Conservation (phyloP, 2,113 vertebrate species). For the Dryoscopus gambensis region DNA sequence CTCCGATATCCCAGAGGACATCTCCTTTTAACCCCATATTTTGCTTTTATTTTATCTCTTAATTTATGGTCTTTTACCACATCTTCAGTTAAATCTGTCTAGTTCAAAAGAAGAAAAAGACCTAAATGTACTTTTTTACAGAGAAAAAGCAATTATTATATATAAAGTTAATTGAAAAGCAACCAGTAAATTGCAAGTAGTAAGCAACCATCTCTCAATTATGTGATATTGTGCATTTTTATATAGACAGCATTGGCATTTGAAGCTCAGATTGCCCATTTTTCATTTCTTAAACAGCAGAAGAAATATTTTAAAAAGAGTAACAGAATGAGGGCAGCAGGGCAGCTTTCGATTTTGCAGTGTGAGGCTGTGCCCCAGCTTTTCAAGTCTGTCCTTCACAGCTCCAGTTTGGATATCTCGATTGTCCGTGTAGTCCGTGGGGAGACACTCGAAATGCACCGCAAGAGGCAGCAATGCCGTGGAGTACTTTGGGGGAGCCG, state of each 20-base stretch:
- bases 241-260: background rate
- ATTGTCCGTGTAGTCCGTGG: accelerated
- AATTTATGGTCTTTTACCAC: background rate
- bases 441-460: accelerated
- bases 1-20: background rate
- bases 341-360: background rate
- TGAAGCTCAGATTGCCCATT: background rate
- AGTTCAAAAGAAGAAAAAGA: background rate
- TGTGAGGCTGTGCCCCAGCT: background rate
- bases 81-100: background rate
- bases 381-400: background rate
- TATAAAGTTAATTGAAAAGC: background rate
- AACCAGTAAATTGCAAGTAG: background rate
- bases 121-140: background rate
- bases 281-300: background rate
- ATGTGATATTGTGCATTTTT: background rate
- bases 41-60: background rate
- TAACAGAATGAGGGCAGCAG: background rate
- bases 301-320: background rate
- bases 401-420: background rate
- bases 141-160: background rate
- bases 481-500: background rate
- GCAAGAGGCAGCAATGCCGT: background rate
- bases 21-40: background rate
- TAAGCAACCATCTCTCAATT: background rate